Percentiles rank a stretch among this genome's conserved stretches.
These are phyloP conservation scores for Chrysolina haemoptera DNA, from an alignment of 2,888 invertebrate species.

Conservation along the genomic window DNA sequence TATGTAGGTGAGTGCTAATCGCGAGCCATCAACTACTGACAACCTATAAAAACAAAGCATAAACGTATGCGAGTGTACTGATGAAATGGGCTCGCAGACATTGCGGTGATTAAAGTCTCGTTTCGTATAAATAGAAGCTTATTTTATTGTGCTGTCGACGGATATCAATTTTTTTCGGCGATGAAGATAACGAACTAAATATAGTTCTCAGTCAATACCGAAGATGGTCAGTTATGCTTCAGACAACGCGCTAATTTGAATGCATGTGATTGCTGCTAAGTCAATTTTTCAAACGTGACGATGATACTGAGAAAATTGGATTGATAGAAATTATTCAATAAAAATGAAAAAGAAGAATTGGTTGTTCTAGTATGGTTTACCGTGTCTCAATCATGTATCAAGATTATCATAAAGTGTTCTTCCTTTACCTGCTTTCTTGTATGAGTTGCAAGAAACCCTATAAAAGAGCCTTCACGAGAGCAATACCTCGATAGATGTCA, in stretches of 20 bases:
- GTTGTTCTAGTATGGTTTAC: no score
- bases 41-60: slow-evolving; percentile 21
- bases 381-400: no score
- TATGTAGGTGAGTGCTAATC: slow-evolving; percentile 23
- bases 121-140: slow-evolving; percentile 3
- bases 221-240: neutral
- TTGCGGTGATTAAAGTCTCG: slow-evolving; percentile 5
- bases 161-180: neutral
- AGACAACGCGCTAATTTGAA: neutral
- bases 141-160: slow-evolving; percentile 10
- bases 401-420: no score
- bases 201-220: neutral
- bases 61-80: slow-evolving; percentile 9
- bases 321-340: no score
- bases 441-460: no score
- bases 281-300: no score
- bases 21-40: slow-evolving; percentile 13
- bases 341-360: no score
- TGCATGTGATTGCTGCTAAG: neutral
- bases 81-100: slow-evolving; percentile 14
- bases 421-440: no score
- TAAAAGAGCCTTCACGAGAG: no score
- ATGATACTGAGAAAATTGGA: no score
- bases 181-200: neutral
- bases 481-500: no score